A percentile compares a stretch with the other conserved stretches of the same genome.
phyloP scores from a whole-genome alignment of 2,113 vertebrate genomes.

The Cephalophus harveyi region DNA sequence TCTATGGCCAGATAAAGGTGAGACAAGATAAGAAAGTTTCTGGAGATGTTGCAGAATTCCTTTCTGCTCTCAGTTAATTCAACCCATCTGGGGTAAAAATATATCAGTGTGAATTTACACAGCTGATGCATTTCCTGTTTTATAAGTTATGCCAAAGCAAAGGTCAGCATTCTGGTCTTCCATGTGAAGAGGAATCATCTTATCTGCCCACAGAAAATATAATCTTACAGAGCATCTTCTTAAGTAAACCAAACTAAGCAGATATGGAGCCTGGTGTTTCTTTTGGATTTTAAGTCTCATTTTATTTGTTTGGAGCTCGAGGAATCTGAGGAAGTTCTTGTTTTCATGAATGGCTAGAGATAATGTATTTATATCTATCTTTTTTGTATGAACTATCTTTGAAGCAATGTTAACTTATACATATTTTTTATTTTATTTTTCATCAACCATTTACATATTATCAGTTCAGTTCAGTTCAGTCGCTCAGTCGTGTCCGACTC shows the following conservation, averaged over 20 bases:
- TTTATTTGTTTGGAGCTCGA: conserved; percentile 31
- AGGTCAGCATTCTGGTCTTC: not conserved
- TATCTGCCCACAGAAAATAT: conserved; percentile 25
- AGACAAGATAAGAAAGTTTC: conserved; percentile 17
- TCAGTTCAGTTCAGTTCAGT: too few relatives aligned
- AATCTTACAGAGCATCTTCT: conserved; percentile 28
- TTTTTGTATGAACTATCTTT: not conserved
- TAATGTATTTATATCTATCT: conserved; percentile 23
- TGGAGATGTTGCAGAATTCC: not conserved
- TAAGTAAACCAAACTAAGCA: conserved; percentile 45
- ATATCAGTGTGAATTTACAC: conserved; percentile 19
- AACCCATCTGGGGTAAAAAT: conserved; percentile 32
- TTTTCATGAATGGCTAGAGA: not conserved
- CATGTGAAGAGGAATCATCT: not conserved
- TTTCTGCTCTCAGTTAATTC: not conserved
- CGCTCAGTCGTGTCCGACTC: too few relatives aligned
- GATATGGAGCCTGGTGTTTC: not conserved
- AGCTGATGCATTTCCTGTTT: conserved; percentile 41
- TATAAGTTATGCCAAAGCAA: conserved; percentile 34
- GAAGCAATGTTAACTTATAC: not conserved
- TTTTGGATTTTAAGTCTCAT: conserved; percentile 12
- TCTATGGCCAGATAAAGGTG: not conserved
- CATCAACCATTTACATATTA: not conserved
- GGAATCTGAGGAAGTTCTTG: conserved; percentile 4
- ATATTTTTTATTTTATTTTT: not conserved